Percentiles rank a stretch among this genome's conserved stretches.
Evolutionary conservation across 2,888 invertebrate genomes (phyloP).

Genomic region (Cosmia trapezina): DNA sequence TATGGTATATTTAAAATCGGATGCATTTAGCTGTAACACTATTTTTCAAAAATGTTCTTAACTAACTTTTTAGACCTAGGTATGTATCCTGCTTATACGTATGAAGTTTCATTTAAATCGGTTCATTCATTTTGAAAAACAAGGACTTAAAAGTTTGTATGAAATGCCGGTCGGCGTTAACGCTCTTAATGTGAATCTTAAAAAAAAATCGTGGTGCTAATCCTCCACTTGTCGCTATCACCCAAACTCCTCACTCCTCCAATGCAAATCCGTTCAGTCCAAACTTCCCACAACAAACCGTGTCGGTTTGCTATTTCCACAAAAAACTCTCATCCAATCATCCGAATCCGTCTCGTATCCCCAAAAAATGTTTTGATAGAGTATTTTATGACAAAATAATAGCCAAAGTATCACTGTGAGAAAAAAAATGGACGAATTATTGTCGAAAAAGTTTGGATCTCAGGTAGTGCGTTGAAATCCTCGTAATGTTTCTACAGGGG

Average conservation of each 20-base stretch:
- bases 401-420: constrained; percentile 68
- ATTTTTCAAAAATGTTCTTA: too few relatives aligned
- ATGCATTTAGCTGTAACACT: too few relatives aligned
- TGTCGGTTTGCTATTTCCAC: constrained; percentile 55
- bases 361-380: constrained; percentile 74
- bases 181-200: too few relatives aligned
- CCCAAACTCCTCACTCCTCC: neutral
- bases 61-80: too few relatives aligned
- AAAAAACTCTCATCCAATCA: constrained; percentile 53
- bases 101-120: too few relatives aligned
- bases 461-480: constrained; percentile 68
- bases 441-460: constrained; percentile 57
- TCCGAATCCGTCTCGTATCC: constrained; percentile 53
- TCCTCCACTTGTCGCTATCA: neutral
- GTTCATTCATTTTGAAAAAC: too few relatives aligned
- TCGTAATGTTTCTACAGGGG: constrained; percentile 70
- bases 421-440: constrained; percentile 68
- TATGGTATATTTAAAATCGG: too few relatives aligned
- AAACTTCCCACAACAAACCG: constrained; percentile 36
- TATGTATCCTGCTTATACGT: too few relatives aligned
- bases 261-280: constrained; percentile 7
- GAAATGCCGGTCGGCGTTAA: too few relatives aligned
- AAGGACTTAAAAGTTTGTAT: too few relatives aligned
- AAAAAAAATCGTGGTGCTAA: neutral
- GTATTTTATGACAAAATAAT: constrained; percentile 87